phyloP scores from a whole-genome alignment of 2,113 vertebrate species.

The Pao palembangensis region DNA sequence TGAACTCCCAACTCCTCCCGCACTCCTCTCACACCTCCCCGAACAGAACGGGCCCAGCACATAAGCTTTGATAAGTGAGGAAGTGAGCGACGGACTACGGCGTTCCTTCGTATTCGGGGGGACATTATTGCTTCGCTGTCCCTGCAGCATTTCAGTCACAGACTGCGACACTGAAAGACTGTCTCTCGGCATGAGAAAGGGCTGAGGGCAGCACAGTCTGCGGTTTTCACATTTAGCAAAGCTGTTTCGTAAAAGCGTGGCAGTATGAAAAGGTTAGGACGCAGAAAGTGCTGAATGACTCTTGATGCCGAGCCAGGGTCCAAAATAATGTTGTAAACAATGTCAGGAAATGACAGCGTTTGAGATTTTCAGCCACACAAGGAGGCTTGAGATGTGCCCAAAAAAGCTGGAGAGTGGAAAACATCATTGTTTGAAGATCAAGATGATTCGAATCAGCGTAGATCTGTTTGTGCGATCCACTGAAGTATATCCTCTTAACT shows the following conservation, averaged over 20 bases:
- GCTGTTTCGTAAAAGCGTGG: constrained; percentile 31
- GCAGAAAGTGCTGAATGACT: constrained; percentile 43
- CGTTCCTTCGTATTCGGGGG: constrained; percentile 47
- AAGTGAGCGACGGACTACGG: constrained; percentile 48
- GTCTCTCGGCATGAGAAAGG: constrained; percentile 26
- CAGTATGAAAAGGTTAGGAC: constrained; percentile 36
- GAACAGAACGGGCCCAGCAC: constrained; percentile 52
- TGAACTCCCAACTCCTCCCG: constrained; percentile 33
- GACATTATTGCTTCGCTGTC: constrained; percentile 23
- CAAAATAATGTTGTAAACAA: constrained; percentile 56
- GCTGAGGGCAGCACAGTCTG: constrained; percentile 42
- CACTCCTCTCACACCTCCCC: constrained; percentile 43
- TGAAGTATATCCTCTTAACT: constrained; percentile 2
- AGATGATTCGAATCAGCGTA: constrained; percentile 33
- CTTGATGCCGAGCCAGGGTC: constrained; percentile 49
- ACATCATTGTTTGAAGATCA: constrained; percentile 38
- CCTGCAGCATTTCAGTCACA: constrained; percentile 32
- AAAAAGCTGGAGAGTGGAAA: constrained; percentile 21
- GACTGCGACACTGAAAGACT: constrained; percentile 45
- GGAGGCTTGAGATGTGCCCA: constrained; percentile 29
- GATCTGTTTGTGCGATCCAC: constrained; percentile 26
- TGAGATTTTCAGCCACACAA: constrained; percentile 40
- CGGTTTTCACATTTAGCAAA: constrained; percentile 37
- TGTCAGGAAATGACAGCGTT: constrained; percentile 49
- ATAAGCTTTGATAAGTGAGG: constrained; percentile 62